These are phyloP conservation scores for Sphyrna mokarran DNA, from an alignment of 2,113 vertebrate species.

Conservation along the genomic window DNA sequence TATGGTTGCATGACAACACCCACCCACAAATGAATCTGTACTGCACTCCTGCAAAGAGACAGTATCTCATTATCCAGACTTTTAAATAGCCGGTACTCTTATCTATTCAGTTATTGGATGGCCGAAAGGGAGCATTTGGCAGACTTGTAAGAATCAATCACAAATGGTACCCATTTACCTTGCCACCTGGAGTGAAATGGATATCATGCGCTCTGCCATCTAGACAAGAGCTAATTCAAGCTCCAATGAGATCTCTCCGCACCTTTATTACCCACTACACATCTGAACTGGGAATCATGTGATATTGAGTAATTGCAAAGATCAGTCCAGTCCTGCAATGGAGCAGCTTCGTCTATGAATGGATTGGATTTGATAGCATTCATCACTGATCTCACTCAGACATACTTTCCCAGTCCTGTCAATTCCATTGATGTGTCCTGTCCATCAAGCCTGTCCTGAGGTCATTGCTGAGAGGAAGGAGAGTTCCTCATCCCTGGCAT, in stretches of 20 bases:
- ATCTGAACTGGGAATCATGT: background rate
- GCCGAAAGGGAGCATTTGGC: background rate
- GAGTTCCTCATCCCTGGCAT: background rate
- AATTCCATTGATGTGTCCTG: slow-evolving; percentile 3
- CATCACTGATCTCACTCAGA: slow-evolving; percentile 7
- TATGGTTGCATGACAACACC: too few species aligned
- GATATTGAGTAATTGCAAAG: background rate
- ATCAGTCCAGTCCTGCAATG: background rate
- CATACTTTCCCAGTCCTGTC: background rate
- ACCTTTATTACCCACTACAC: background rate
- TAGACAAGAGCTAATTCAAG: background rate
- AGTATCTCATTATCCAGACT: background rate
- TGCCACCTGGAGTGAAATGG: background rate
- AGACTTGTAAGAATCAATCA: background rate
- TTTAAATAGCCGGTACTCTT: background rate
- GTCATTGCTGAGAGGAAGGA: background rate
- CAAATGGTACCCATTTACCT: background rate
- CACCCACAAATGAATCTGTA: background rate
- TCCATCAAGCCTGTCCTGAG: slow-evolving; percentile 13
- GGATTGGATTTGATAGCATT: background rate
- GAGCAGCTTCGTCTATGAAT: background rate
- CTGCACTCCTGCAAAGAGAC: background rate
- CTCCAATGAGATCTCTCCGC: background rate
- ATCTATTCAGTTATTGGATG: background rate
- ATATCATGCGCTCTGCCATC: background rate